Percentiles rank a stretch among this genome's conserved stretches.
These are phyloP conservation scores for Apogon hyalosoma DNA, from an alignment of 2,797 vertebrate genomes.

Conservation along the genomic window DNA sequence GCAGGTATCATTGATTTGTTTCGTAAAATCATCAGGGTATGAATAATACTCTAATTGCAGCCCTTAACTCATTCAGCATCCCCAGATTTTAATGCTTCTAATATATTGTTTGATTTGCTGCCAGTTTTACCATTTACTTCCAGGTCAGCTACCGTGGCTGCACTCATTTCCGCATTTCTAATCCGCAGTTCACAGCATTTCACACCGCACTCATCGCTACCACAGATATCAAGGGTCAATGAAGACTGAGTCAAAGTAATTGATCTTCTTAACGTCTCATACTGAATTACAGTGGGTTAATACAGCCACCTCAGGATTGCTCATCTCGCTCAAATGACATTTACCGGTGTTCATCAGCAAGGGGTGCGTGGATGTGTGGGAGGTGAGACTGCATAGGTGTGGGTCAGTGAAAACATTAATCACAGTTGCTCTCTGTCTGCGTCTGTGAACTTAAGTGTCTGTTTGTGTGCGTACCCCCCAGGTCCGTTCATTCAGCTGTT, in stretches of 20 bases:
- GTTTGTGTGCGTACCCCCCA: constrained; percentile 9
- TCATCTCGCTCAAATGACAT: constrained; percentile 49
- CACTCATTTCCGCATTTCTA: constrained; percentile 37
- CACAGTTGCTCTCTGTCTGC: constrained; percentile 32
- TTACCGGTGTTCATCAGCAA: constrained; percentile 32
- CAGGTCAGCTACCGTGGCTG: constrained; percentile 29
- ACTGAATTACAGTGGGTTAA: constrained; percentile 80
- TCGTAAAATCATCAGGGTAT: constrained; percentile 4
- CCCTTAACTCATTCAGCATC: neutral
- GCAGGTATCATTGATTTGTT: constrained; percentile 15
- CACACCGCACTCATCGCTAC: constrained; percentile 50
- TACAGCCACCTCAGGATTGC: constrained; percentile 61
- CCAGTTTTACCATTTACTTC: constrained; percentile 29
- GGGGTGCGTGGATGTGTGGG: constrained; percentile 33
- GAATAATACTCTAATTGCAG: neutral
- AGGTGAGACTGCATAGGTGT: constrained; percentile 43
- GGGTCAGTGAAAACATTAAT: constrained; percentile 58
- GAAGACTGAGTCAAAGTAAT: constrained; percentile 64
- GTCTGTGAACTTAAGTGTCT: constrained; percentile 7
- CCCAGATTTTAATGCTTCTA: constrained; percentile 26
- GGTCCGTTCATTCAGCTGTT: constrained; percentile 39
- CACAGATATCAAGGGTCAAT: constrained; percentile 48
- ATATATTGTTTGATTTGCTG: constrained; percentile 34
- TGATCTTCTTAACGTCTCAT: constrained; percentile 77
- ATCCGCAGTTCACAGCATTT: constrained; percentile 35